Evolutionary conservation across 2,888 invertebrate genomes (phyloP).

Genomic region (Adelognathus sp.): DNA sequence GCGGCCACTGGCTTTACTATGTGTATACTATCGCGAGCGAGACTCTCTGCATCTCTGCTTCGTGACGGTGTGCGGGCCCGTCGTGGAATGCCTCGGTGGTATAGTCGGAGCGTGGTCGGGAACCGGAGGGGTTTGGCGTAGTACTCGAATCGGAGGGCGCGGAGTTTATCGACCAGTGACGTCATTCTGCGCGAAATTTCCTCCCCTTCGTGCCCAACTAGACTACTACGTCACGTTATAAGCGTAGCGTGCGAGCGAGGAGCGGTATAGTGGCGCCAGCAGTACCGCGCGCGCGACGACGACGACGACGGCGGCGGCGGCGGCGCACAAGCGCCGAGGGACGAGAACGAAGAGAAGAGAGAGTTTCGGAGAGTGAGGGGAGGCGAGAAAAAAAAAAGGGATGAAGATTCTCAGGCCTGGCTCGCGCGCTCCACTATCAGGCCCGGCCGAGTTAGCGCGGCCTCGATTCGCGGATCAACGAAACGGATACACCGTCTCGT

Average conservation of each 20-base stretch:
- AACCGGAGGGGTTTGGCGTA: constrained; percentile 68
- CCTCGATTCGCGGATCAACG: constrained; percentile 28
- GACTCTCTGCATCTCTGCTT: neutral
- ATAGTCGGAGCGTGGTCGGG: constrained; percentile 46
- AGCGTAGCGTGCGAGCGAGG: constrained; percentile 68
- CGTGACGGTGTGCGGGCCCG: constrained; percentile 31
- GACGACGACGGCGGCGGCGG: constrained; percentile 27
- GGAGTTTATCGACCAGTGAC: constrained; percentile 79
- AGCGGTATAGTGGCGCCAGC: constrained; percentile 45
- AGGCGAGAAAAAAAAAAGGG: constrained; percentile 1
- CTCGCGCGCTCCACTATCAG: constrained; percentile 34
- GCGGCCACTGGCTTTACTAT: no score
- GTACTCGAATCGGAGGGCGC: constrained; percentile 72
- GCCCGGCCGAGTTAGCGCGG: constrained; percentile 27
- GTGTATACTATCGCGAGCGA: neutral
- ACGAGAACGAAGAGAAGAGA: constrained; percentile 20
- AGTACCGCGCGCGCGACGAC: constrained; percentile 34
- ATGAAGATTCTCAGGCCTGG: constrained; percentile 13
- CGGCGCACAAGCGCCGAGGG: constrained; percentile 19
- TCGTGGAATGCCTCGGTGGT: constrained; percentile 13
- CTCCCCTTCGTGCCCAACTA: constrained; percentile 65
- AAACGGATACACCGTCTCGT: constrained; percentile 21
- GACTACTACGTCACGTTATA: constrained; percentile 77
- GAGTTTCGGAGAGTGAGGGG: constrained; percentile 21
- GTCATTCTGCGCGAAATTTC: constrained; percentile 68